phyloP scores from a whole-genome alignment of 2,797 vertebrate species.

The Onychomys leucogaster region DNA sequence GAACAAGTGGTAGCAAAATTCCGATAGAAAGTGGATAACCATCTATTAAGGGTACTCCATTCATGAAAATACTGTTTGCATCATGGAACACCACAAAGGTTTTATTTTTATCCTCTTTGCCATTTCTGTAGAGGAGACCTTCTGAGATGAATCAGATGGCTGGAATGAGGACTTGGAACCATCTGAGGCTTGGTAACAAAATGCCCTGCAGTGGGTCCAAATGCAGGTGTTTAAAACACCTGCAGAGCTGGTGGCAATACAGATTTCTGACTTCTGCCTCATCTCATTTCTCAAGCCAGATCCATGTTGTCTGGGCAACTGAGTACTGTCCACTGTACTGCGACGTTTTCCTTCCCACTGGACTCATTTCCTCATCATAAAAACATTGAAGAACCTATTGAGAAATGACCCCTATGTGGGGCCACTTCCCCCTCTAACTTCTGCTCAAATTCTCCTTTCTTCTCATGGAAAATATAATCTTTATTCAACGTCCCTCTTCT shows the following conservation, averaged over 20 bases:
- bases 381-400: not conserved
- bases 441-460: not conserved
- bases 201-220: not conserved
- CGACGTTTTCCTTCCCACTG: not conserved
- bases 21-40: constrained; percentile 70
- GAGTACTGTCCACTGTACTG: not conserved
- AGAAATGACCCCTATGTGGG: not conserved
- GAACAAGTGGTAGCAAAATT: not conserved
- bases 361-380: not conserved
- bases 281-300: not conserved
- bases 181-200: not conserved
- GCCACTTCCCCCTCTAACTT: not conserved
- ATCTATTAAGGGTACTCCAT: constrained; percentile 71
- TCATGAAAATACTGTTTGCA: constrained; percentile 65
- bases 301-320: not conserved
- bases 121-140: constrained; percentile 64
- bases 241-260: not conserved
- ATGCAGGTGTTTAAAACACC: constrained; percentile 44
- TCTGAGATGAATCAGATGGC: constrained; percentile 61
- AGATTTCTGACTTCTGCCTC: not conserved
- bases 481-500: not conserved
- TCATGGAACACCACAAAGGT: constrained; percentile 48
- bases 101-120: constrained; percentile 74
- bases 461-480: constrained; percentile 13
- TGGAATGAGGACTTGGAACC: constrained; percentile 57